Evolutionary conservation across 2,797 vertebrate genomes (phyloP), one percentile per base, ranked within the genome.

Genomic region (Apogon hyalosoma): DNA sequence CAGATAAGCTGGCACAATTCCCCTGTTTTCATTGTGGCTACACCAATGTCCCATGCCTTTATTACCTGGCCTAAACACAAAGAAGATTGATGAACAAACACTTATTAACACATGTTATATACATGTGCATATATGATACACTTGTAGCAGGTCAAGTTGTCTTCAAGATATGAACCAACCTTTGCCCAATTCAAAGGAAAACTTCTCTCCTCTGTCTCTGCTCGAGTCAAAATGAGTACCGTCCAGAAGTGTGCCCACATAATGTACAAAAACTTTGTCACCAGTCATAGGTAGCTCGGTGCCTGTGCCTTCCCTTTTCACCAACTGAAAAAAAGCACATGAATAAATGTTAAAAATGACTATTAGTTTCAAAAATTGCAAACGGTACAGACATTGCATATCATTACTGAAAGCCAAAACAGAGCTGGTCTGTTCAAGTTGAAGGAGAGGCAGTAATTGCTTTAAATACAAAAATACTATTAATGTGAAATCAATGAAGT

Each of bases 131-230:
- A 11, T 2, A 36, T 36, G 33, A 36, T 10, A 36, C 13, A 74
- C n/a, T 40, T 2, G 7, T 3, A 11, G 18, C 7, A 11, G 16
- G 18, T 18, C 4, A 67, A 51, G 24, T 13, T 45, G 28, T 55
- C 0, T n/a, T 11, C 7, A 3, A 50, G 39, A 78, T 45, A 73
- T 15, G 33, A 63, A 86, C 88, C 18, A 90, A 99, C 98, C 97
- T 97, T 98, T 99, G 61, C 97, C 98, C 77, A 99, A 65, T 84
- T 98, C 97, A 72, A 99, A 99, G 9, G 95, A 96, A 85, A 99
- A 99, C 77, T 91, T 97, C 55, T 98, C 96, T 79, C 81, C 95
- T 79, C 95, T 83, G 88, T 97, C 96, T 81, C 96, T 91, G 85
- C 98, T 99, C 4, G 97, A 99, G 84, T 99, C 98, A 70, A 99